Evolutionary conservation across 2,797 vertebrate genomes (phyloP), one percentile per base, ranked within the genome.

Genomic region (Margarornis squamiger): DNA sequence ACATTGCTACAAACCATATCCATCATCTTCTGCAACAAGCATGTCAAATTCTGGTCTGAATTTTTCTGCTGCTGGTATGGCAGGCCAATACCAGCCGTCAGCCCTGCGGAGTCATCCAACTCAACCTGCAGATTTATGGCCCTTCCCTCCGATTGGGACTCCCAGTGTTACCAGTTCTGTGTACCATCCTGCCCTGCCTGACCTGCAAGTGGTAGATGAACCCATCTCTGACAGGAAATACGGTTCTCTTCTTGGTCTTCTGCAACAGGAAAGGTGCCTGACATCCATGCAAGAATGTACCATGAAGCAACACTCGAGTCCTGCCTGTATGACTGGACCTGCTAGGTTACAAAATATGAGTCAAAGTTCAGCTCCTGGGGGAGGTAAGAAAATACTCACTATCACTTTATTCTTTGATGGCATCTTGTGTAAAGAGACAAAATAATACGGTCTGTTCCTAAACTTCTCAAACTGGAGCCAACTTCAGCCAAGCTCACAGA

Each of bases 221-320:
- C 92, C 97, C 39, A 86, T 97, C 8, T 96, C 98, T 12, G 98
- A 98, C 71, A 98, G 98, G 84, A 98, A 98, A 86, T 98, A 98
- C 38, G 97, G 97, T 30, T 98, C 99, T 75, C 96, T 99, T 43
- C 98, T 99, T 80, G 98, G 98, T 86, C 97, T 99, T 21, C 97
- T 99, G 92, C 98, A 99, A n/a, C 98, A 96, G 43, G 99, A 99
- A 73, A 97, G 97, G 39, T 96, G 97, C 20, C 96, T 98, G 29
- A 91, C 97, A 66, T 95, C 97, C 36, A 95, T 96, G 94, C 96
- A 98, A 92, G 97, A 98, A 90, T 97, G 98, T 67, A 52, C 95
- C 54, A 20, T 89, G 66, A 99, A 98, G 96, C 97, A 98, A 32
- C 98, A 98, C 9, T 81, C 97, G 39, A 96, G 96, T 68, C 86